Base-by-base conservation (phyloP, 2,797 vertebrate species). In the Diceros bicornis region DNA sequence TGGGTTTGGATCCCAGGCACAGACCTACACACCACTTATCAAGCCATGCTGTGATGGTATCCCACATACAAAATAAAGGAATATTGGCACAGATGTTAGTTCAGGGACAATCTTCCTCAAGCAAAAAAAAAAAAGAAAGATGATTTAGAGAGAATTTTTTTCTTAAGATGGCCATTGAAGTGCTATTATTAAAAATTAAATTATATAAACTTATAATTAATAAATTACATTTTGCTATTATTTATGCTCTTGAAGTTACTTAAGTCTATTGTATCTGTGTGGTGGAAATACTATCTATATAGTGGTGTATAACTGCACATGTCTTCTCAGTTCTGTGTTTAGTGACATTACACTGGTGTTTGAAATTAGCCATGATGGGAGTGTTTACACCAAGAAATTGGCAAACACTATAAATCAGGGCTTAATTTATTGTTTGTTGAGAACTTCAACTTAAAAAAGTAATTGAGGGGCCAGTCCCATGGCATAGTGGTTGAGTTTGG, bases 381-480 rank as follows among this genome's bases (percentile, higher is more conserved):
- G 6, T 47, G 12, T 55, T 94, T 89, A 93, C 13, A 52, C 2
- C 12, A 72, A 72, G 29, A 89, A 82, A 59, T 55, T 91, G 62
- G 7, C 8, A 83, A 84, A 72, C 0, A 20, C n/a, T 82, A 1
- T 91, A 50, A 66, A 59, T 72, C 20, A 34, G 12, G 47, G 3
- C n/a, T 91, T 91, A 16, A 57, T 78, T 78, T 87, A 83, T 77
- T 92, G 20, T 68, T 88, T 52, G 13, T 62, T 95, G 21, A 50
- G 86, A 86, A 69, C 66, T 90, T 82, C 13, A 68, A 74, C 8
- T n/a, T 86, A 12, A 71, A 78, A 79, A 84, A 27, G 21, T 52
- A 87, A 37, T 84, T 88, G 18, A 89, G 44, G 47, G 47, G 11
- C 47, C 2, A 11, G 47, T 11, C 47, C 47, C 47, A 47, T 47